Evolutionary conservation across 2,113 vertebrate genomes (phyloP), one percentile per base, ranked within the genome.

Genomic region (Noturus placidus): DNA sequence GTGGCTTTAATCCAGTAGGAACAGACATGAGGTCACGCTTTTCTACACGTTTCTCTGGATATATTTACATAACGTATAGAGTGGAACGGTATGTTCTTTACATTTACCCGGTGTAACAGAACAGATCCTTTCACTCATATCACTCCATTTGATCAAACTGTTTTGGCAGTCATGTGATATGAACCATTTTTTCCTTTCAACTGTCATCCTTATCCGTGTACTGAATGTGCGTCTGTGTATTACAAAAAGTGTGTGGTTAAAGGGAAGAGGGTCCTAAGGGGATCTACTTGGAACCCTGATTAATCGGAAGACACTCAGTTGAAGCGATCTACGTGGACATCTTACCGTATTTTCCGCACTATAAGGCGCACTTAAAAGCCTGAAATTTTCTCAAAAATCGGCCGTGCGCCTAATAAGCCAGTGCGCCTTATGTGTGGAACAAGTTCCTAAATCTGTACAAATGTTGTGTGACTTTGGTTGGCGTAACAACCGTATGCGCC

Each of bases 1-100:
- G 77, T 27, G 46, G 67, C 84, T 83, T 76, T 86, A 82, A 69
- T 83, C 81, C 76, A 83, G 57, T 72, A 84, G 52, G 50, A 35
- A 72, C 65, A 56, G 80, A 61, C 54, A 80, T 57, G 33, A 81
- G 57, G 61, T 42, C 79, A 61, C 1, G 5, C 10, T 19, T 86
- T n/a, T 35, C 42, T 20, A 56, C 17, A 74, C 15, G 5, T 50
- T 20, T 11, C 57, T 19, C 38, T 19, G 13, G 13, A 54, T 78
- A 10, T 81, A 25, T 38, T 59, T 59, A 81, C 0, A 15, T 57
- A 57, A 79, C 5, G 1, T 77, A 77, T 79, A 80, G 10, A 80
- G 17, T 4, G 15, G 20, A 22, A 30, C 14, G 30, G 50, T 78
- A 57, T 57, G 19, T 57, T 33, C n/a, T 57, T 57, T 33, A 33